phyloP scores from a whole-genome alignment of 2,888 invertebrate species.

The Lasioglossum villosulum region DNA sequence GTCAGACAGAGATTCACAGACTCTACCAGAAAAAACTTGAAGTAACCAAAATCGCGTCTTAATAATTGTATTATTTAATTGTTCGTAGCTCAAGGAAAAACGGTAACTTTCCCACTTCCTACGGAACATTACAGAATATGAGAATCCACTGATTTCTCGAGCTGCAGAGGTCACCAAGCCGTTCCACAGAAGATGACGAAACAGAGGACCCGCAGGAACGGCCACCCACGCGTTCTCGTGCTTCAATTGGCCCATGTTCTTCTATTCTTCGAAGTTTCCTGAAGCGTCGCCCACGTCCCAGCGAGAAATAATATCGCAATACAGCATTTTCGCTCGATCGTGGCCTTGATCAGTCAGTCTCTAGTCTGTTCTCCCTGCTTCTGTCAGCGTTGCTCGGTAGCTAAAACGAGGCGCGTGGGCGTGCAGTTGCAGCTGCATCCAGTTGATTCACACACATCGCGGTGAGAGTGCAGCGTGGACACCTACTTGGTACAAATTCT shows the following conservation, averaged over 20 bases:
- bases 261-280: conserved; percentile 29
- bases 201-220: conserved; percentile 14
- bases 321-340: conserved; percentile 38
- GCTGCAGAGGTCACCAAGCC: neutral
- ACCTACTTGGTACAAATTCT: conserved; percentile 25
- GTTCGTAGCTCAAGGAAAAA: too few species aligned
- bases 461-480: conserved; percentile 20
- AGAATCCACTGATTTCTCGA: neutral
- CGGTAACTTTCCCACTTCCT: neutral
- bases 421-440: conserved; percentile 65
- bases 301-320: conserved; percentile 36
- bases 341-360: conserved; percentile 53
- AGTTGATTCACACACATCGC: conserved; percentile 63
- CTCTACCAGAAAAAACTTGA: too few species aligned
- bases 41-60: too few species aligned
- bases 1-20: too few species aligned
- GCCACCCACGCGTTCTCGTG: conserved; percentile 29
- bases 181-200: neutral
- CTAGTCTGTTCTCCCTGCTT: conserved; percentile 6
- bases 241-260: conserved; percentile 18
- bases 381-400: conserved; percentile 31
- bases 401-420: conserved; percentile 51
- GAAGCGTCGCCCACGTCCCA: conserved; percentile 34
- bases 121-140: too few species aligned
- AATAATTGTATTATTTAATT: too few species aligned